A percentile compares a stretch with the other conserved stretches of the same genome.
Conservation (phyloP, 1,140 invertebrate species). For the Tigriopus japonicus region DNA sequence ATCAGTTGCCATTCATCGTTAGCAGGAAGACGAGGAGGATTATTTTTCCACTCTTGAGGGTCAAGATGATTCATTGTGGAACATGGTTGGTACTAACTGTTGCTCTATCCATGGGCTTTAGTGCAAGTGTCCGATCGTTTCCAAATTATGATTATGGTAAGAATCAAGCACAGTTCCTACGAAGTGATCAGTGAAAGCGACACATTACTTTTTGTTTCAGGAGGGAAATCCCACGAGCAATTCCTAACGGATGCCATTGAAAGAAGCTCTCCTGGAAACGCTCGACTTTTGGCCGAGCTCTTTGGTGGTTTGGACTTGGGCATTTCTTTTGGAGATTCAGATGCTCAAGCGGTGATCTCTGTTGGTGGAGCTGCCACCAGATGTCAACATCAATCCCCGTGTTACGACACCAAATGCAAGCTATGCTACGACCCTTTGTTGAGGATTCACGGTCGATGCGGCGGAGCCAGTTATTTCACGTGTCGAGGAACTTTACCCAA, state of each 20-base stretch:
- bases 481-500: conserved; percentile 5
- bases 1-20: no score
- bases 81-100: no score
- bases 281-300: conserved; percentile 3
- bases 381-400: conserved; percentile 12
- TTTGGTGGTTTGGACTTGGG: conserved; percentile 4
- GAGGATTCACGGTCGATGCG: conserved; percentile 6
- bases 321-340: background rate
- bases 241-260: background rate
- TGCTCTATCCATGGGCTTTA: no score
- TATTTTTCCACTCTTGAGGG: no score
- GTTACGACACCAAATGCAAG: background rate
- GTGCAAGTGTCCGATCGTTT: background rate
- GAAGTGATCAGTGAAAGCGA: no score
- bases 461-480: conserved; percentile 5
- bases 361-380: conserved; percentile 7
- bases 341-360: background rate
- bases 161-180: background rate
- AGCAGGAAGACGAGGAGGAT: no score
- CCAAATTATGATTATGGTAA: background rate
- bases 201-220: background rate
- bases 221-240: background rate
- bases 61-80: no score
- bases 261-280: conserved; percentile 3
- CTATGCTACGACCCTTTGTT: conserved; percentile 8